phyloP scores from a whole-genome alignment of 2,113 vertebrate species.

The Urocitellus parryii region DNA sequence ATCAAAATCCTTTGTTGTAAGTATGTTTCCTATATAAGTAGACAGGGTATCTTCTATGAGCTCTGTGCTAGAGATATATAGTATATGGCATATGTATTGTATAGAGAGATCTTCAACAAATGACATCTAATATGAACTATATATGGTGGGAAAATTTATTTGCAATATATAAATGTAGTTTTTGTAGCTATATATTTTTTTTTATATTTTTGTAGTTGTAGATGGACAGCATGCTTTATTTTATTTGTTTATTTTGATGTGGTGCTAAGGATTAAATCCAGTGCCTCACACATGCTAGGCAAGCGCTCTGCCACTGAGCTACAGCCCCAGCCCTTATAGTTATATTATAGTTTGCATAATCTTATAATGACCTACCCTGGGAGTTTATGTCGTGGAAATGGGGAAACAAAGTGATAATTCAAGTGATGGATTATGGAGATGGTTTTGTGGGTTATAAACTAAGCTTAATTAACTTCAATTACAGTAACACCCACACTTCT shows the following conservation, averaged over 20 bases:
- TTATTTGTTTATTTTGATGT: no score
- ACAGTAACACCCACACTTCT: background rate
- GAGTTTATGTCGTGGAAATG: background rate
- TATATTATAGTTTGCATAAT: background rate
- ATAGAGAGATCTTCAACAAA: background rate
- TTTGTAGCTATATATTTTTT: background rate
- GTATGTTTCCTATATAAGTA: constrained; percentile 59
- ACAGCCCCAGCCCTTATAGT: background rate
- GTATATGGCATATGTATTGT: background rate
- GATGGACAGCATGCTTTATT: no score
- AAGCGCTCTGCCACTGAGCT: no score
- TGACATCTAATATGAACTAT: background rate
- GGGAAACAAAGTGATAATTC: background rate
- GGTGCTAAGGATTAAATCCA: no score
- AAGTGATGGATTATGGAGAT: background rate
- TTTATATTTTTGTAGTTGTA: no score
- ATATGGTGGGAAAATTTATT: background rate
- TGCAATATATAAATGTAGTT: background rate
- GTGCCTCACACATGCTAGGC: no score
- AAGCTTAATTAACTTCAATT: constrained; percentile 15
- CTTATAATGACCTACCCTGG: background rate
- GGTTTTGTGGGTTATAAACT: constrained; percentile 15
- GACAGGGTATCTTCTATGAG: background rate
- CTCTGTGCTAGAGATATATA: background rate
- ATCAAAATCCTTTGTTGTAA: constrained; percentile 93